These are phyloP conservation scores for Lithobates sylvaticus DNA, from an alignment of 2,797 vertebrate genomes.

Conservation along the genomic window DNA sequence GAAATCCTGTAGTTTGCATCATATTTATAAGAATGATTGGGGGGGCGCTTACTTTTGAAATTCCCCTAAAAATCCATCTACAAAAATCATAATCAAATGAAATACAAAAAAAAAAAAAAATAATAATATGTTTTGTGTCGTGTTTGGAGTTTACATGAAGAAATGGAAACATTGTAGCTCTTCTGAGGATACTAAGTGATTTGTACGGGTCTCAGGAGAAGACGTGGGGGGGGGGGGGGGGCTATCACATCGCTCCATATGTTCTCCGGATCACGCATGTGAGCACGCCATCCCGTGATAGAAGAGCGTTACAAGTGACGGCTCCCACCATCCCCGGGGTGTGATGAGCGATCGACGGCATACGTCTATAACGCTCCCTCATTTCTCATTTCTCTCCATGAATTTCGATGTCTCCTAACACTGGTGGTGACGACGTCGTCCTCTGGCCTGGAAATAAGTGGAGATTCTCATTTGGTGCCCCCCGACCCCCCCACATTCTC, in stretches of 20 bases:
- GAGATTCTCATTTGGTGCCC: too few relatives aligned
- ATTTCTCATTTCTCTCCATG: constrained; percentile 53
- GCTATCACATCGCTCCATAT: constrained; percentile 27
- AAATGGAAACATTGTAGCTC: too few relatives aligned
- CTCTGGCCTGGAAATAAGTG: constrained; percentile 23
- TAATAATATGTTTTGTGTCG: too few relatives aligned
- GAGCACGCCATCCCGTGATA: constrained; percentile 12
- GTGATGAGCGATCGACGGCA: constrained; percentile 13
- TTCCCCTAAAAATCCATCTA: too few relatives aligned
- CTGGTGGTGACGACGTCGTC: not conserved
- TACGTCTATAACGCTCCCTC: constrained; percentile 21
- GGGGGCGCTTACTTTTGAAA: too few relatives aligned
- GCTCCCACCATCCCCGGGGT: constrained; percentile 27
- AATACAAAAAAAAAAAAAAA: too few relatives aligned
- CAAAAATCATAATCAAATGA: too few relatives aligned
- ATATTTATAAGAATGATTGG: too few relatives aligned
- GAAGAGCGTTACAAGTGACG: constrained; percentile 40
- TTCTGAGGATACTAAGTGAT: too few relatives aligned
- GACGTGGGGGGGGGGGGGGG: not conserved
- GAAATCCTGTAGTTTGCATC: too few relatives aligned
- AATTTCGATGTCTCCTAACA: constrained; percentile 3
- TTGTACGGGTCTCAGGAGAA: not conserved
- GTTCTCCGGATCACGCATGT: not conserved
- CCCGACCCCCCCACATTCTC: too few relatives aligned
- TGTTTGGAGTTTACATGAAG: too few relatives aligned